Conservation (phyloP, 1,140 invertebrate genomes). For the Bombus polaris region DNA sequence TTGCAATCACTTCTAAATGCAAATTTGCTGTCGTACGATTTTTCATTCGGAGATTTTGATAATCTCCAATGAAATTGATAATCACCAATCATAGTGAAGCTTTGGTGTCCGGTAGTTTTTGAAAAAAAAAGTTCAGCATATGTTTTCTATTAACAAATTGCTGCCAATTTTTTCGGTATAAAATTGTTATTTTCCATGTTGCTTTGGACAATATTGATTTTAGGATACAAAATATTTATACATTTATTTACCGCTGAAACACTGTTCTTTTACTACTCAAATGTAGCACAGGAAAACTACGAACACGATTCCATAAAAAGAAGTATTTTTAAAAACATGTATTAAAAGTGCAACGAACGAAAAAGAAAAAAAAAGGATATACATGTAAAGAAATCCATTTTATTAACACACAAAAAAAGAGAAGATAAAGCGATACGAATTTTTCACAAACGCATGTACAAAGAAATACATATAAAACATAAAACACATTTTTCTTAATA, state of each 20-base stretch:
- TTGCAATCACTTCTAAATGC: no score
- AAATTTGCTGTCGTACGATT: no score
- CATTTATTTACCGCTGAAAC: background rate
- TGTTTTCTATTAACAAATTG: background rate
- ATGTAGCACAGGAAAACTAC: background rate
- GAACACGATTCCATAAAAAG: background rate
- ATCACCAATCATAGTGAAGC: no score
- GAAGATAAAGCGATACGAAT: background rate
- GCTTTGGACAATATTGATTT: background rate
- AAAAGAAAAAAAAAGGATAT: background rate
- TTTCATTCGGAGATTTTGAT: no score
- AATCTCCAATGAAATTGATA: no score
- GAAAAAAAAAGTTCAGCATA: no score
- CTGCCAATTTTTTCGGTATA: background rate
- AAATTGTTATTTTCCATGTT: background rate
- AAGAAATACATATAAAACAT: no score
- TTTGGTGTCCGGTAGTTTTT: no score
- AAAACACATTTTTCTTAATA: no score
- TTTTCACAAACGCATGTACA: no score
- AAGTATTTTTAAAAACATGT: background rate
- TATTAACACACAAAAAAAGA: background rate
- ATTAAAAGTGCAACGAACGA: background rate
- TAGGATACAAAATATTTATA: background rate
- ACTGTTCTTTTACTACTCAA: background rate
- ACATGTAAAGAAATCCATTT: background rate